A percentile compares a stretch with the other conserved stretches of the same genome.
phyloP scores from a whole-genome alignment of 30 jellyfish, hydroid and myxozoan genomes.

The Hydractinia symbiolongicarpus region DNA sequence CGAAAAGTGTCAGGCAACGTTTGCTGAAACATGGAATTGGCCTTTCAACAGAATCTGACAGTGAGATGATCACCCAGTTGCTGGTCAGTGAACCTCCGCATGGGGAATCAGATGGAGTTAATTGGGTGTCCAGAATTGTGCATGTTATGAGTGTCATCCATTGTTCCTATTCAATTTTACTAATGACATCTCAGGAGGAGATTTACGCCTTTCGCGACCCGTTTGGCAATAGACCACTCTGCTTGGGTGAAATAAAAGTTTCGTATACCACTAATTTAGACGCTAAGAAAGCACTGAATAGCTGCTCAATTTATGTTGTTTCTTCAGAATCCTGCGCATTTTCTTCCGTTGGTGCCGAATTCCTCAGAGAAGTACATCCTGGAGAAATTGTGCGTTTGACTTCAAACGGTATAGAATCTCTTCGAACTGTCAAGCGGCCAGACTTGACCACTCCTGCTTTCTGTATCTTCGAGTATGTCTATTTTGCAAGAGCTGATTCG shows the following conservation, averaged over 20 bases:
- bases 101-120: constrained; percentile 84
- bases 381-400: constrained; percentile 82
- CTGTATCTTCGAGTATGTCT: constrained; percentile 90
- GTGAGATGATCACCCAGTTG: constrained; percentile 77
- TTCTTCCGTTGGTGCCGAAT: constrained; percentile 68
- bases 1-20: constrained; percentile 49
- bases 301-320: constrained; percentile 28
- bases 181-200: constrained; percentile 62
- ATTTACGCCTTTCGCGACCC: constrained; percentile 88
- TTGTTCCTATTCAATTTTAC: constrained; percentile 63
- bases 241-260: constrained; percentile 54
- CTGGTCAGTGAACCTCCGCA: constrained; percentile 93
- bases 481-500: constrained; percentile 86
- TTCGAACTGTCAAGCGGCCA: constrained; percentile 40
- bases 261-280: constrained; percentile 7
- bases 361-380: constrained; percentile 72
- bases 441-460: constrained; percentile 50
- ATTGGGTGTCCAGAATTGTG: constrained; percentile 74
- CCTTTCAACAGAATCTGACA: constrained; percentile 72
- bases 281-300: constrained; percentile 29
- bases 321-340: constrained; percentile 95
- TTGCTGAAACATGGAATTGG: constrained; percentile 81
- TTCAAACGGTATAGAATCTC: constrained; percentile 47
- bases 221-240: constrained; percentile 82
- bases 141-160: constrained; percentile 65